These are phyloP conservation scores for Thecophora atra DNA, from an alignment of 2,888 invertebrate species.

Conservation along the genomic window DNA sequence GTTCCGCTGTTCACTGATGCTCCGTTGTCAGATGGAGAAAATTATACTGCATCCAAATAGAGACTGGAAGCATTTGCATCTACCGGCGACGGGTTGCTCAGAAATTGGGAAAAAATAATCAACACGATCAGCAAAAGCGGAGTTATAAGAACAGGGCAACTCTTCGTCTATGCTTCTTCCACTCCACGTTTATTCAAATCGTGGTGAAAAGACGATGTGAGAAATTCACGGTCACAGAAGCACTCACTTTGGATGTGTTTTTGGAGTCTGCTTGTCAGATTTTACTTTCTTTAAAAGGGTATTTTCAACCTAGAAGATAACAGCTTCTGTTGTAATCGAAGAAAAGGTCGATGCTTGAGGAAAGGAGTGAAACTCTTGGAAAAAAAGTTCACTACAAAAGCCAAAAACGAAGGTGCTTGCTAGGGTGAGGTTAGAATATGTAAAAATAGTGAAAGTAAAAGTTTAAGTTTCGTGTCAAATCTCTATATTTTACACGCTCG, in stretches of 20 bases:
- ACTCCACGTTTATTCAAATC: too few species aligned
- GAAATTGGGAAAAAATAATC: not conserved
- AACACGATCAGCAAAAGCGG: not conserved
- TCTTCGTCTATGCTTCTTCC: not conserved
- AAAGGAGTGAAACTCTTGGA: too few species aligned
- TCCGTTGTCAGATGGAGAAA: too few species aligned
- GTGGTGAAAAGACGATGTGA: slow-evolving; percentile 7
- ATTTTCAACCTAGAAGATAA: not conserved
- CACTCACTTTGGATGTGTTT: not conserved
- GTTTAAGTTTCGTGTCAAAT: not conserved
- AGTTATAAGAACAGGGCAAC: not conserved
- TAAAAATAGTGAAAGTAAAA: not conserved
- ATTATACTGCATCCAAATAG: too few species aligned
- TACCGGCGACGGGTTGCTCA: not conserved
- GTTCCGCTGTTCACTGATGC: too few species aligned
- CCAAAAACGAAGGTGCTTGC: too few species aligned
- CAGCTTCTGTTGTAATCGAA: not conserved
- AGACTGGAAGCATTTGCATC: too few species aligned
- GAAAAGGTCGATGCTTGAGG: not conserved
- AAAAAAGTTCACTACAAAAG: too few species aligned
- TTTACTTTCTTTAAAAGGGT: slow-evolving; percentile 17
- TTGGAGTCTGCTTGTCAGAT: not conserved
- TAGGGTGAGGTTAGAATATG: not conserved
- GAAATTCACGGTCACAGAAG: slow-evolving; percentile 13
- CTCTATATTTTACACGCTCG: not conserved